A percentile compares a stretch with the other conserved stretches of the same genome.
phyloP scores from a whole-genome alignment of 2,113 vertebrate species.

The Puma concolor region DNA sequence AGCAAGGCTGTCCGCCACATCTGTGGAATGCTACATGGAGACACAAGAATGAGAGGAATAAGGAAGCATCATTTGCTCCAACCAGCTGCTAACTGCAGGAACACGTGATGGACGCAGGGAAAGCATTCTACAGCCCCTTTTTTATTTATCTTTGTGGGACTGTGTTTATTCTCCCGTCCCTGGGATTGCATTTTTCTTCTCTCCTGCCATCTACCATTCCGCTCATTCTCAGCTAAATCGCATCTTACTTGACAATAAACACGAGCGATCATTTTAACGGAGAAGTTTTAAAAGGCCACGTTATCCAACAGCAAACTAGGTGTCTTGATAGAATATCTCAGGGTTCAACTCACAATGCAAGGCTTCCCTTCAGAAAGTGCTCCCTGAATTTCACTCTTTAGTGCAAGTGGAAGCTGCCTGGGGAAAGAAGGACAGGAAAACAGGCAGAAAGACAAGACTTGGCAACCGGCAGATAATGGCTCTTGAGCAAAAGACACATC shows the following conservation, averaged over 20 bases:
- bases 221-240: conserved; percentile 19
- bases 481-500: conserved; percentile 73
- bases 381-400: conserved; percentile 66
- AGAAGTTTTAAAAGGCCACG: background rate
- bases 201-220: background rate
- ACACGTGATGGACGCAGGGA: background rate
- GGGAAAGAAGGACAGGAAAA: conserved; percentile 74
- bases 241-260: conserved; percentile 6
- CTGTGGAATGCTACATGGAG: background rate
- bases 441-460: conserved; percentile 70
- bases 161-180: background rate
- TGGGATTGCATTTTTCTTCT: background rate
- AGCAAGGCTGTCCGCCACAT: background rate
- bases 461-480: conserved; percentile 50
- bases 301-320: background rate
- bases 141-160: background rate
- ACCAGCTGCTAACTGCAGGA: background rate
- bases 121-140: background rate
- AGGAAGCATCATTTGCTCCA: background rate
- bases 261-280: conserved; percentile 8
- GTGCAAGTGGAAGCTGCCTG: conserved; percentile 41
- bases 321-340: background rate
- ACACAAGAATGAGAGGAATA: background rate
- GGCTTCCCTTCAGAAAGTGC: conserved; percentile 43
- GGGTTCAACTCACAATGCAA: conserved; percentile 50